A percentile compares a stretch with the other conserved stretches of the same genome.
These are phyloP conservation scores for Stenchaetothrips biformis DNA, from an alignment of 2,888 invertebrate genomes.

Conservation along the genomic window DNA sequence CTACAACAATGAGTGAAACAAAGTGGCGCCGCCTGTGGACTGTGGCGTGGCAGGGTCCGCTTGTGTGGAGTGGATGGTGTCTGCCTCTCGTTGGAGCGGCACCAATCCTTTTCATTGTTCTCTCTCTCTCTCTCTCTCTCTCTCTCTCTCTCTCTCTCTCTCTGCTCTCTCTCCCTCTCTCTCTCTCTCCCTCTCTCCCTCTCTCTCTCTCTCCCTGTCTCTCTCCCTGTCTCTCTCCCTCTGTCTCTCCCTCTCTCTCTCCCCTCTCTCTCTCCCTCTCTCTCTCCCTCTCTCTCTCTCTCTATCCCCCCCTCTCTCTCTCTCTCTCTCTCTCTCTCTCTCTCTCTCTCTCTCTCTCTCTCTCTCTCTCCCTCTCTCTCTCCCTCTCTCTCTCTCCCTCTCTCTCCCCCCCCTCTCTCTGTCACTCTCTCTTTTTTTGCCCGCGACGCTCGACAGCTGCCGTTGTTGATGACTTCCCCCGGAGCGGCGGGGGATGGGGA, in stretches of 20 bases:
- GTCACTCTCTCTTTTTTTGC: neutral
- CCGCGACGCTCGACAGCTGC: too few relatives aligned
- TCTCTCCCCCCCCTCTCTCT: neutral
- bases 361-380: neutral
- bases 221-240: neutral
- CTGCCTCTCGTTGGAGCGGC: too few relatives aligned
- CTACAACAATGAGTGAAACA: too few relatives aligned
- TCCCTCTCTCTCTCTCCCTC: neutral
- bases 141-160: neutral
- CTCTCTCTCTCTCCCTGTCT: neutral
- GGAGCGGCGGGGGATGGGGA: too few relatives aligned
- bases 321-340: neutral
- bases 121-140: neutral
- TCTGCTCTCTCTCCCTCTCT: neutral
- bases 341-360: neutral
- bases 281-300: neutral
- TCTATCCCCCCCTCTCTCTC: too few relatives aligned
- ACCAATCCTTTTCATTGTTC: too few relatives aligned
- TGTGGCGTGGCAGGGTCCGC: too few relatives aligned
- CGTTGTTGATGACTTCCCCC: too few relatives aligned
- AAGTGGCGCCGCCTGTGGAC: too few relatives aligned
- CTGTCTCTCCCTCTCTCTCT: neutral
- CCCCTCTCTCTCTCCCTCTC: neutral
- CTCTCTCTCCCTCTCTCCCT: neutral
- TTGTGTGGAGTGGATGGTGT: too few relatives aligned